These are phyloP conservation scores for Syngnathus rostellatus DNA, from an alignment of 2,797 vertebrate species.

Conservation along the genomic window DNA sequence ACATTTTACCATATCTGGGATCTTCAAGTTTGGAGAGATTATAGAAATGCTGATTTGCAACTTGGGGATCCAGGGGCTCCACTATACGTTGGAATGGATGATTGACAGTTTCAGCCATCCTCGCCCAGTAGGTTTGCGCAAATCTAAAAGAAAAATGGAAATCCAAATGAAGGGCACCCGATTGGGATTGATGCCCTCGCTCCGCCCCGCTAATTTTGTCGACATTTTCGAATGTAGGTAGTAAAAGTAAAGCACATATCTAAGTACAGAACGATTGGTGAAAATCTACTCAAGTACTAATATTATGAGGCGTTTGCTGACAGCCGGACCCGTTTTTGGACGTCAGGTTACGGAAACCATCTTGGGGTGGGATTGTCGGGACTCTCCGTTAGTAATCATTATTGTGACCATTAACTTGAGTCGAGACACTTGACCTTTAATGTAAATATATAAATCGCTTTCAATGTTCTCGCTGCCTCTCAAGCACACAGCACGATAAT, in stretches of 20 bases:
- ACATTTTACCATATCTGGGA: constrained; percentile 78
- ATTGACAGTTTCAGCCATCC: constrained; percentile 57
- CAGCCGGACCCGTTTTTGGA: not conserved
- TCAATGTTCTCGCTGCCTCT: not conserved
- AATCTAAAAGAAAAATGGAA: not conserved
- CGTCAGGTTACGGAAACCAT: not conserved
- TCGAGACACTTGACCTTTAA: not conserved
- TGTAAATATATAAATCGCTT: not conserved
- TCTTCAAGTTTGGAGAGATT: constrained; percentile 84
- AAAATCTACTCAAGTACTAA: too few species aligned
- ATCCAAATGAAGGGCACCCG: not conserved
- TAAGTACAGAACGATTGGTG: too few species aligned
- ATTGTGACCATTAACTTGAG: not conserved
- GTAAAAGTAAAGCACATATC: too few species aligned
- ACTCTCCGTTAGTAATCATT: not conserved
- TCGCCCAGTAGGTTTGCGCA: not conserved
- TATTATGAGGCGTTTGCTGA: too few species aligned
- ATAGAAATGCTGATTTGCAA: constrained; percentile 79
- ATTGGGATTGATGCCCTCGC: too few species aligned
- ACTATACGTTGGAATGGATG: constrained; percentile 78
- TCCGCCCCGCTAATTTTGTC: too few species aligned
- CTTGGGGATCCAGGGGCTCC: constrained; percentile 74
- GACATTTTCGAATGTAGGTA: not conserved
- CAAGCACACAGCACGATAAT: not conserved
- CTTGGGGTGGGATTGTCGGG: not conserved